Evolutionary conservation across 2,888 invertebrate genomes (phyloP), one percentile per base, ranked within the genome.

Genomic region (Ctena decussata): DNA sequence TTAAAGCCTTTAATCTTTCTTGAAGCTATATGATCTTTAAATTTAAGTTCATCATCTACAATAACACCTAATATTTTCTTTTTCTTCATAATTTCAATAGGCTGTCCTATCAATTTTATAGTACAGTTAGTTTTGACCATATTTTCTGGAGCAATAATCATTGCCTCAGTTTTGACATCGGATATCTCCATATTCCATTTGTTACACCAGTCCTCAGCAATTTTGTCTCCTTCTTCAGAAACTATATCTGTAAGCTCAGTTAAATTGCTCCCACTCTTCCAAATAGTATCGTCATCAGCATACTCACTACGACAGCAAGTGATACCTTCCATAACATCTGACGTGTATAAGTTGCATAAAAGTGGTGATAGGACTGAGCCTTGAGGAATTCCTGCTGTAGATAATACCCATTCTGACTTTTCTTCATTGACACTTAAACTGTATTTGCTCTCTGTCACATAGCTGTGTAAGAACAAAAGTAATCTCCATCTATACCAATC

Each of bases 301-400:
- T 27, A 73, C 44, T 79, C 79, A 73, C 39, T 41, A 57, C 60
- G 79, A 0, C 57, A 32, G 8, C 69, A 12, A 15, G 3, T 27
- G 21, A 77, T 69, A 15, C 30, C 15, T 18, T 32, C 35, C 78
- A 78, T 35, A 18, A 11, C 21, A 35, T 73, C 74, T 57, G 27
- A 32, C 12, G 75, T 75, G 30, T 69, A 46, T 0, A 74, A n/a
- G 32, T 74, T 80, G 44, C 80, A 69, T 0, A 65, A 18, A 24
- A 24, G 46, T 49, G 37, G 71, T 30, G 30, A 32, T 0, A 57
- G 37, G 8, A 78, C 78, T 39, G 72, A 71, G 1, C 78, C 72
- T 53, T 78, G 78, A 30, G 71, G 78, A 21, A 77, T 77, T 11
- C 77, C 77, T 3, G 71, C 78, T 24, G 41, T 71, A 27, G 78